phyloP scores from a whole-genome alignment of 2,113 vertebrate species.

The Alligator sinensis region DNA sequence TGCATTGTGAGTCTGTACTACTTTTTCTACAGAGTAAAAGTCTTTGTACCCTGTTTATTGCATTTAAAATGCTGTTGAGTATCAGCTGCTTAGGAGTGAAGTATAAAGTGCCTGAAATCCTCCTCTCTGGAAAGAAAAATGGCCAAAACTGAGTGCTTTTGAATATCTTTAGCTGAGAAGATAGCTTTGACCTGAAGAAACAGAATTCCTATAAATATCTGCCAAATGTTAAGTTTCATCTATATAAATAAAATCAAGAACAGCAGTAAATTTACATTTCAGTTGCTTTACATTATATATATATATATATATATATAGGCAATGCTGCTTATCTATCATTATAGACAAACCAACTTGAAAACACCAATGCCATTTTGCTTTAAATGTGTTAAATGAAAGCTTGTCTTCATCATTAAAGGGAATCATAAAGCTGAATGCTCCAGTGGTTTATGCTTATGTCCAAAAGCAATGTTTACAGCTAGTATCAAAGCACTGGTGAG shows the following conservation, averaged over 20 bases:
- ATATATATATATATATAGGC: fast-evolving
- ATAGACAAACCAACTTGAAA: fast-evolving
- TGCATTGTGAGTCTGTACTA: too few species aligned
- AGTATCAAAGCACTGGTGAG: background rate
- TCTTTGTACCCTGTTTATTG: background rate
- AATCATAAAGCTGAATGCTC: too few species aligned
- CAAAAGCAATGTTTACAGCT: fast-evolving
- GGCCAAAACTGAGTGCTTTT: background rate
- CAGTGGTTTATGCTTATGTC: fast-evolving
- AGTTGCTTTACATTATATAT: background rate
- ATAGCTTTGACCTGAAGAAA: background rate
- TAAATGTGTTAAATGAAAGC: fast-evolving
- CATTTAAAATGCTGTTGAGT: background rate
- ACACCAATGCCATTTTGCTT: background rate
- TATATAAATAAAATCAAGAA: background rate
- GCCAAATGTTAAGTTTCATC: background rate
- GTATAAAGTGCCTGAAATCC: background rate
- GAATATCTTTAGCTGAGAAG: fast-evolving
- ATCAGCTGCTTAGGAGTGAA: background rate
- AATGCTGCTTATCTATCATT: fast-evolving
- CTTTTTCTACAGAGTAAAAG: background rate
- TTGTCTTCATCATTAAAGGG: fast-evolving
- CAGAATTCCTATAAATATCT: background rate
- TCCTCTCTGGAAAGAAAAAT: fast-evolving
- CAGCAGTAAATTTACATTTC: background rate